Conservation (phyloP, 1,140 invertebrate species). For the Drosophila gunungcola region DNA sequence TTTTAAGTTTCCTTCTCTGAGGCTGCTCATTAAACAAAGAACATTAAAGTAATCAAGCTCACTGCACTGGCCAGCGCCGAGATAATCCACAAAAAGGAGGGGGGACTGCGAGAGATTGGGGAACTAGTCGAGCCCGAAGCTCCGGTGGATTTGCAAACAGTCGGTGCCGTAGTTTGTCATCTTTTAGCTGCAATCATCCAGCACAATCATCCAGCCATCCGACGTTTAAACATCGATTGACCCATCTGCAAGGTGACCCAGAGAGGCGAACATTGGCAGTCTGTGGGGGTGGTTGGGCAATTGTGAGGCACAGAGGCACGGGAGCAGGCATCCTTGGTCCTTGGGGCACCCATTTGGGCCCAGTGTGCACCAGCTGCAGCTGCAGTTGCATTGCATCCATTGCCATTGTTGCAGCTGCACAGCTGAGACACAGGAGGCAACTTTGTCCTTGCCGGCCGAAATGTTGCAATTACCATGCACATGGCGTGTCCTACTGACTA, state of each 20-base stretch:
- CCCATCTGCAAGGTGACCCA: conserved; percentile 52
- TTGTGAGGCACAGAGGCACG: conserved; percentile 42
- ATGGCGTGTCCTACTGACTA: conserved; percentile 45
- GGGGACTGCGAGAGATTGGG: background rate
- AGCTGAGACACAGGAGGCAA: conserved; percentile 55
- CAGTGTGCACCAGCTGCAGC: conserved; percentile 48
- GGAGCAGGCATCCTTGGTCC: conserved; percentile 52
- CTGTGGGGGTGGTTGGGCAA: conserved; percentile 18
- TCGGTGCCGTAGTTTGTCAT: conserved; percentile 38
- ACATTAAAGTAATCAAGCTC: conserved; percentile 59
- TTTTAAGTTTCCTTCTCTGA: conserved; percentile 4
- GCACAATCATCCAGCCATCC: conserved; percentile 28
- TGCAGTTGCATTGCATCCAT: conserved; percentile 29
- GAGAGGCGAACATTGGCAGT: conserved; percentile 13
- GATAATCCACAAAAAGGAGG: conserved; percentile 41
- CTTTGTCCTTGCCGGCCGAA: conserved; percentile 49
- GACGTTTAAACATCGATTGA: conserved; percentile 58
- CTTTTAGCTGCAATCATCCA: conserved; percentile 25
- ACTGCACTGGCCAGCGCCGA: conserved; percentile 26
- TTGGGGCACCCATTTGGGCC: conserved; percentile 48
- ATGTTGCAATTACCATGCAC: conserved; percentile 79
- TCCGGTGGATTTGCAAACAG: conserved; percentile 18
- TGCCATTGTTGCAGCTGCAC: conserved; percentile 60
- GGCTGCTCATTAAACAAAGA: conserved; percentile 47
- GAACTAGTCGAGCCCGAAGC: background rate